Base-by-base conservation (phyloP, 2,113 vertebrate genomes). In the Pygoscelis adeliae region DNA sequence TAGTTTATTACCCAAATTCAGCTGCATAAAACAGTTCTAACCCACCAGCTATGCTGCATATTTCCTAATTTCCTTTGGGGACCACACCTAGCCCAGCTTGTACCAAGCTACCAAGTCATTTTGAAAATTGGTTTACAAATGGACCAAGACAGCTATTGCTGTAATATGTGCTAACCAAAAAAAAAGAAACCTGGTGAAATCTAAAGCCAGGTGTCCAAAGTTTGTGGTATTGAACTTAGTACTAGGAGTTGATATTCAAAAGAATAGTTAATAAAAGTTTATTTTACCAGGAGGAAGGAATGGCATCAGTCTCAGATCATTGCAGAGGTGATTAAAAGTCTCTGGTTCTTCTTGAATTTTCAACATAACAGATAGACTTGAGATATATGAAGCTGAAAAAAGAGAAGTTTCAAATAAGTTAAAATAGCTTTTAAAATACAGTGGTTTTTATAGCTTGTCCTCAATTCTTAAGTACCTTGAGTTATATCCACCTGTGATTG, bases 381-480 rank as follows among this genome's bases (percentile, higher is more conserved):
- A 73, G 26, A 53, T 89, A 78, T 17, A 44, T 59, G 61, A 52
- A 87, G 76, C 65, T 79, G 44, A 79, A 95, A 86, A 44, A 13
- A 38, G 70, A 62, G 40, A 66, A 81, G 76, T 81, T 92, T 67
- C 34, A 84, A 93, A 91, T 71, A 89, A 42, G 49, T 94, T 93
- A 59, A 94, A 90, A 96, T 87, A 91, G 71, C 89, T 95, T 98
- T 95, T 90, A 74, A 97, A 93, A 83, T 94, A 92, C 93, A 86
- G 26, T 76, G n/a, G 14, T 4, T 69, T 96, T 96, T 94, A 93
- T 70, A 69, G 46, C 53, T 80, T 49, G 26, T 72, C 29, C 29
- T 90, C 67, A 73, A 3, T 90, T 86, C 71, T 49, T 88, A 94
- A 90, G 83, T 74, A 79, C 36, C 32, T 91, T 91, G 93, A 98